Percentiles rank a stretch among this genome's conserved stretches.
Conservation (phyloP, 2,113 vertebrate genomes). For the Indicator maculatus region DNA sequence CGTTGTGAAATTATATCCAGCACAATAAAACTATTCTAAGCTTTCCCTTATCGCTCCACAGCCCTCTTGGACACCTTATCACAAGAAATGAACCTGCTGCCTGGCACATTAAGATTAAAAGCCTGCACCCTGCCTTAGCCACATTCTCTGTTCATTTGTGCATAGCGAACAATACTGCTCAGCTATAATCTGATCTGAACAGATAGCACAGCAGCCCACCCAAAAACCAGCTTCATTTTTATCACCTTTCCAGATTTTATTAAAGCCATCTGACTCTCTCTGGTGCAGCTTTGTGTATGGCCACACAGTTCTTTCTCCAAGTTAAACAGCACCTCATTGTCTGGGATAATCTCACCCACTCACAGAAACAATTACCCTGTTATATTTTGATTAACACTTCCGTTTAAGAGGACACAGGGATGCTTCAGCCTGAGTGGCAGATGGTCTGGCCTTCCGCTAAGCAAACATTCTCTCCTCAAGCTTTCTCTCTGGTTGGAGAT, state of each 20-base stretch:
- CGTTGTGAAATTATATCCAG: neutral
- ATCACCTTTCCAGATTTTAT: constrained; percentile 42
- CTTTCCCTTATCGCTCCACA: constrained; percentile 1
- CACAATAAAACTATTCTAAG: neutral
- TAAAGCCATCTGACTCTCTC: neutral
- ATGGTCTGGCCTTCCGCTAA: neutral
- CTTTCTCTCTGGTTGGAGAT: neutral
- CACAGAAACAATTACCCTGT: constrained; percentile 42
- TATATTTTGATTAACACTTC: constrained; percentile 55
- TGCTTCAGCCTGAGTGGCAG: neutral
- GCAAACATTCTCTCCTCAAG: neutral
- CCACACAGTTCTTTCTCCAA: neutral
- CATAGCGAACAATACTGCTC: neutral
- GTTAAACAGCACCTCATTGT: constrained; percentile 24
- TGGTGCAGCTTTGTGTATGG: neutral
- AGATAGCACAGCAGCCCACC: constrained; percentile 7
- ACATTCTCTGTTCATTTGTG: neutral
- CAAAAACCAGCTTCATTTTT: constrained; percentile 29
- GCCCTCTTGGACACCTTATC: neutral
- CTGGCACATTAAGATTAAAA: constrained; percentile 42
- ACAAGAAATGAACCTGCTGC: neutral
- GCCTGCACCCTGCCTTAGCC: neutral
- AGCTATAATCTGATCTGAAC: neutral
- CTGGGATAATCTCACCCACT: constrained; percentile 27
- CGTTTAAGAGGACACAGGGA: constrained; percentile 4